A percentile compares a stretch with the other conserved stretches of the same genome.
phyloP scores from a whole-genome alignment of 1,140 invertebrate genomes.

The Philopotamus ludificatus region DNA sequence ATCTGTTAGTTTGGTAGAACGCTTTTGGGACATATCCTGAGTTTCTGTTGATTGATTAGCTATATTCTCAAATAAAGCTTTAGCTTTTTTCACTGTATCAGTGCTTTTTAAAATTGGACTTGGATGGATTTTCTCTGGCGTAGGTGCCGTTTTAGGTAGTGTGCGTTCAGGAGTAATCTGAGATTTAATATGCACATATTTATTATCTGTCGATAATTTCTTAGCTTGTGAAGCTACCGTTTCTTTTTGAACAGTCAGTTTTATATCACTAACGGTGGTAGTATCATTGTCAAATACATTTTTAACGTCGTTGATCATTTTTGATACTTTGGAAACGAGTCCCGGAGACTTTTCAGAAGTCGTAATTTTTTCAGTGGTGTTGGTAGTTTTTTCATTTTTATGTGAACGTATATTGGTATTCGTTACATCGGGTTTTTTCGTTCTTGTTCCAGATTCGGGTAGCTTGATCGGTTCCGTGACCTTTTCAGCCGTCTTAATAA shows the following conservation, averaged over 20 bases:
- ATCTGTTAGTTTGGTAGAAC: constrained; percentile 49
- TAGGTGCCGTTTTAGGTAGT: neutral
- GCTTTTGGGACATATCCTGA: constrained; percentile 41
- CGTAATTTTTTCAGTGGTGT: constrained; percentile 58
- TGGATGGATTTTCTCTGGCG: constrained; percentile 43
- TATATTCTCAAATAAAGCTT: constrained; percentile 65
- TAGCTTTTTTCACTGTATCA: constrained; percentile 64
- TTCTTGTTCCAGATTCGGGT: constrained; percentile 49
- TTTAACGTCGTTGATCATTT: constrained; percentile 39
- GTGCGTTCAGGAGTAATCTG: constrained; percentile 23
- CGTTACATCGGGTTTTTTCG: constrained; percentile 53
- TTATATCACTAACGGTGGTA: constrained; percentile 18
- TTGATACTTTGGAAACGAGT: constrained; percentile 47
- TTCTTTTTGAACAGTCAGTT: constrained; percentile 38
- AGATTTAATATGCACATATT: constrained; percentile 28
- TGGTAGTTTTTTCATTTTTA: constrained; percentile 62
- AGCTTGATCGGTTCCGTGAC: constrained; percentile 49
- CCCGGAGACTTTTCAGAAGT: constrained; percentile 47
- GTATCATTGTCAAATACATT: constrained; percentile 37
- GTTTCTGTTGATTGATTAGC: constrained; percentile 46
- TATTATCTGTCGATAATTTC: constrained; percentile 33
- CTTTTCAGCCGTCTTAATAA: constrained; percentile 62
- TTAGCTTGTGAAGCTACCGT: constrained; percentile 36
- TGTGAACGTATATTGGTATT: constrained; percentile 61
- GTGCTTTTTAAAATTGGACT: constrained; percentile 56